A percentile compares a stretch with the other conserved stretches of the same genome.
Conservation (phyloP, 2,797 vertebrate species). For the Fistularia tabacaria region DNA sequence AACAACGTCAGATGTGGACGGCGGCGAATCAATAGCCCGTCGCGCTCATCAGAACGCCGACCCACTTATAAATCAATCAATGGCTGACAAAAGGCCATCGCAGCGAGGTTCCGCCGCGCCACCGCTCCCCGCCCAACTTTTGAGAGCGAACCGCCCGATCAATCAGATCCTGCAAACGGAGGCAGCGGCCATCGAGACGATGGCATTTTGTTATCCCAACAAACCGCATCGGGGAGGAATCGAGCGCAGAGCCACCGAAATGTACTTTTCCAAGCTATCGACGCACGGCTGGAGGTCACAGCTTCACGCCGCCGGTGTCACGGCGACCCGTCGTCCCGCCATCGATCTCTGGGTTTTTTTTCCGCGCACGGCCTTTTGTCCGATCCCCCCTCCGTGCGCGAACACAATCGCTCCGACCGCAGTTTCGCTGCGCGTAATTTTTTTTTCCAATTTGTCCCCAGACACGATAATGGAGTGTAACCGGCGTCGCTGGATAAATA, state of each 20-base stretch:
- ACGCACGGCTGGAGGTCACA: slow-evolving; percentile 32
- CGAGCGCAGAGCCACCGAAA: slow-evolving; percentile 33
- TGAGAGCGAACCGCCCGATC: slow-evolving; percentile 29
- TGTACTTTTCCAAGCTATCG: slow-evolving; percentile 38
- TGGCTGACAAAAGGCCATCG: slow-evolving; percentile 52
- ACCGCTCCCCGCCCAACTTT: slow-evolving; percentile 44
- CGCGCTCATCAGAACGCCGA: slow-evolving; percentile 50
- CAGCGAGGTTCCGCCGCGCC: slow-evolving; percentile 29
- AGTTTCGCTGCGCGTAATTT: neutral
- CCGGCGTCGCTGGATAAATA: slow-evolving; percentile 6
- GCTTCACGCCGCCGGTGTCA: slow-evolving; percentile 26
- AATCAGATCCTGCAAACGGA: slow-evolving; percentile 44
- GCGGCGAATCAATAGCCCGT: slow-evolving; percentile 48
- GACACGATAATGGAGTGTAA: slow-evolving; percentile 8
- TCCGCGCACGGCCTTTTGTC: slow-evolving; percentile 22
- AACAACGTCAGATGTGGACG: slow-evolving; percentile 32
- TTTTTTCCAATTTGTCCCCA: slow-evolving; percentile 5
- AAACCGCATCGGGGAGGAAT: slow-evolving; percentile 40
- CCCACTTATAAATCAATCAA: slow-evolving; percentile 61
- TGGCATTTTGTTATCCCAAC: slow-evolving; percentile 39
- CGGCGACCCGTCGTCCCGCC: slow-evolving; percentile 14
- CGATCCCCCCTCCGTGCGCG: neutral
- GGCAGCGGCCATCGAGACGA: slow-evolving; percentile 30
- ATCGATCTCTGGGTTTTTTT: slow-evolving; percentile 46
- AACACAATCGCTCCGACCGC: neutral